A percentile compares a stretch with the other conserved stretches of the same genome.
Conservation (phyloP, 1,140 invertebrate genomes). For the Drosophila pallidifrons region DNA sequence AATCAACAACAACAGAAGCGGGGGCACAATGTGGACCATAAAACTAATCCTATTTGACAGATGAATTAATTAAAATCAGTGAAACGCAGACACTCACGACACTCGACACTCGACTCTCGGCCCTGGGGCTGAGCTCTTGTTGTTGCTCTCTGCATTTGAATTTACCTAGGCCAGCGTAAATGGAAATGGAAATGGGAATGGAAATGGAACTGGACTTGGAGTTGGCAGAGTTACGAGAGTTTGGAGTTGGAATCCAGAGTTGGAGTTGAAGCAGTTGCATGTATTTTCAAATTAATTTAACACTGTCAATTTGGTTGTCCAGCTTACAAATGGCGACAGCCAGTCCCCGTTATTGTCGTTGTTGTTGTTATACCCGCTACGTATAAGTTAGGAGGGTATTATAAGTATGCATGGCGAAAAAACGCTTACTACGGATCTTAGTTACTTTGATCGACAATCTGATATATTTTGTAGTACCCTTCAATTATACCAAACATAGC, state of each 20-base stretch:
- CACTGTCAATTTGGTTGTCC: slow-evolving; percentile 81
- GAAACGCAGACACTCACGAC: slow-evolving; percentile 66
- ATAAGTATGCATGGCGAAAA: no score
- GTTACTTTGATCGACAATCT: no score
- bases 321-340: slow-evolving; percentile 60
- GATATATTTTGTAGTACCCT: no score
- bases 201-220: slow-evolving; percentile 6
- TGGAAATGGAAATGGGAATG: not conserved
- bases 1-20: slow-evolving; percentile 25
- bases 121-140: not conserved
- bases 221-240: not conserved
- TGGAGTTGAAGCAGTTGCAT: slow-evolving; percentile 48
- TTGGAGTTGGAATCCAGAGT: not conserved
- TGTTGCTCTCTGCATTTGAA: slow-evolving; percentile 42
- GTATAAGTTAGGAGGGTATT: no score
- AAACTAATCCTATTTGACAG: slow-evolving; percentile 84
- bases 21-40: slow-evolving; percentile 77
- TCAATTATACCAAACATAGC: no score
- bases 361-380: no score
- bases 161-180: slow-evolving; percentile 49
- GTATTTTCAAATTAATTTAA: slow-evolving; percentile 84
- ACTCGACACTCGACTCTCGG: slow-evolving; percentile 41
- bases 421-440: no score
- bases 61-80: slow-evolving; percentile 84
- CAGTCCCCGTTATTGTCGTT: slow-evolving; percentile 31